phyloP scores from a whole-genome alignment of 2,888 invertebrate species.

The Sinohyriopsis cumingii region DNA sequence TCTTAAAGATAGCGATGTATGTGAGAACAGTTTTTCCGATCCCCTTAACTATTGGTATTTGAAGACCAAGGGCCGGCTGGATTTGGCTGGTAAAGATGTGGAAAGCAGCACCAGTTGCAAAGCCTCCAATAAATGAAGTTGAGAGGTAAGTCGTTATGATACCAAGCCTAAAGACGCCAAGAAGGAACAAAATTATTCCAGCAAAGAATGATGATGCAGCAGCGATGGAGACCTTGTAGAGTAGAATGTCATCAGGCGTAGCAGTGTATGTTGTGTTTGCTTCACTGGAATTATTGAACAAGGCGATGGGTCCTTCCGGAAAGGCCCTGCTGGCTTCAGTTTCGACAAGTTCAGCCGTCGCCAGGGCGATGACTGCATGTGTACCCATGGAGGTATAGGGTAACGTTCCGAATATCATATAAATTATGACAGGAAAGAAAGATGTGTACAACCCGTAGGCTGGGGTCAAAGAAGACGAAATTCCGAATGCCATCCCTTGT shows the following conservation, averaged over 20 bases:
- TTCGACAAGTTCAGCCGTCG: slow-evolving; percentile 56
- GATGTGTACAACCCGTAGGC: slow-evolving; percentile 58
- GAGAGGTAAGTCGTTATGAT: slow-evolving; percentile 56
- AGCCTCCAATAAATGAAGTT: slow-evolving; percentile 56
- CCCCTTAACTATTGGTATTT: slow-evolving; percentile 34
- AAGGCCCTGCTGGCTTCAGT: slow-evolving; percentile 15
- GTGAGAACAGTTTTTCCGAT: slow-evolving; percentile 72
- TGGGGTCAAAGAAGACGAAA: slow-evolving; percentile 55
- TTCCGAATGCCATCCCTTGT: slow-evolving; percentile 61
- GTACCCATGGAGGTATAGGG: slow-evolving; percentile 59
- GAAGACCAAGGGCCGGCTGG: slow-evolving; percentile 42
- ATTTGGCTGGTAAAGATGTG: slow-evolving; percentile 57
- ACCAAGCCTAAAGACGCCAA: slow-evolving; percentile 46
- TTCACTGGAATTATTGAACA: no score
- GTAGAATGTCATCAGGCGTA: slow-evolving; percentile 17
- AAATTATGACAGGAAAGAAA: slow-evolving; percentile 58
- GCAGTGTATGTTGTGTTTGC: no score
- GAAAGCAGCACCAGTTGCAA: slow-evolving; percentile 53
- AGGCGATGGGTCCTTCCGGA: neutral
- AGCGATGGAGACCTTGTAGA: slow-evolving; percentile 43
- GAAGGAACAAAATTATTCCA: slow-evolving; percentile 43
- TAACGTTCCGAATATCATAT: slow-evolving; percentile 58
- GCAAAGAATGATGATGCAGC: slow-evolving; percentile 43
- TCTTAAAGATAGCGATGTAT: slow-evolving; percentile 76
- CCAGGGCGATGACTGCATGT: slow-evolving; percentile 58